Percentiles rank a stretch among this genome's conserved stretches.
Conservation (phyloP, 2,888 invertebrate genomes). For the Lasioglossum morio region DNA sequence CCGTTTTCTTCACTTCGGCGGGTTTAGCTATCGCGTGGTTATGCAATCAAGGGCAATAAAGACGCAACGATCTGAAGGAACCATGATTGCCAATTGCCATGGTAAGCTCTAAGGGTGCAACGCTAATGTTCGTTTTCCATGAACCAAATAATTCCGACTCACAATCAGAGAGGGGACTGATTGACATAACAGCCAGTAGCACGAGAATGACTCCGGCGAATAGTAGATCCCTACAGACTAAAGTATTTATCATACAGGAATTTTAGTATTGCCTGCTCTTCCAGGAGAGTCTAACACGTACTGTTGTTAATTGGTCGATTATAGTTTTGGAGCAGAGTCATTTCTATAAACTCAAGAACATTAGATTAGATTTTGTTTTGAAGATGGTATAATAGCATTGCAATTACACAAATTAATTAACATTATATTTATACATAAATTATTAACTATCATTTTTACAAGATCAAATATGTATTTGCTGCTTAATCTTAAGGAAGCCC, state of each 20-base stretch:
- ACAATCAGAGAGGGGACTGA: slow-evolving; percentile 55
- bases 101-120: slow-evolving; percentile 36
- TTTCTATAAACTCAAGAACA: neutral
- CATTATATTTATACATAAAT: no score
- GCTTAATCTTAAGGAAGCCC: no score
- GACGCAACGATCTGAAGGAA: slow-evolving; percentile 62
- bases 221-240: slow-evolving; percentile 32
- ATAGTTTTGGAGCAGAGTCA: slow-evolving; percentile 18
- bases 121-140: slow-evolving; percentile 71
- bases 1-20: slow-evolving; percentile 14
- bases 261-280: slow-evolving; percentile 58
- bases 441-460: no score
- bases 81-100: slow-evolving; percentile 64
- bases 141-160: slow-evolving; percentile 57
- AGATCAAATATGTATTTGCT: no score
- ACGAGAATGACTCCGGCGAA: slow-evolving; percentile 56
- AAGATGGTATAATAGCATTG: no score
- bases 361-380: no score
- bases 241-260: slow-evolving; percentile 53
- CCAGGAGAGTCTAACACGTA: slow-evolving; percentile 35
- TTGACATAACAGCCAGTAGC: slow-evolving; percentile 62
- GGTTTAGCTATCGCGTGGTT: slow-evolving; percentile 46
- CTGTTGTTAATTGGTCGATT: slow-evolving; percentile 32
- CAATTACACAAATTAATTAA: no score
- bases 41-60: slow-evolving; percentile 69